Percentiles rank a stretch among this genome's conserved stretches.
phyloP scores from a whole-genome alignment of 2,797 vertebrate genomes.

The Argyrosomus regius region DNA sequence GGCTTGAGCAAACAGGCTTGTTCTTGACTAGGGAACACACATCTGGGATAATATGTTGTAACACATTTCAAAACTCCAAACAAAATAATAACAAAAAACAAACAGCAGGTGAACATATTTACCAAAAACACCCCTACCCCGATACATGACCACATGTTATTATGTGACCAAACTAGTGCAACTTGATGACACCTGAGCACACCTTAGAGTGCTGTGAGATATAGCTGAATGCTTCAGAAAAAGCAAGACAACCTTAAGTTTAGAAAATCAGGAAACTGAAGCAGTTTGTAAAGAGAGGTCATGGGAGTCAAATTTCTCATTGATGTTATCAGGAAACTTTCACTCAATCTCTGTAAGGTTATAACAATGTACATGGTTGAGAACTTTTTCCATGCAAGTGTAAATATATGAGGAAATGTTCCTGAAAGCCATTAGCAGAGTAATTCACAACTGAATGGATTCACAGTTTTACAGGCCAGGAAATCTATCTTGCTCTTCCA shows the following conservation, averaged over 20 bases:
- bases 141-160: neutral
- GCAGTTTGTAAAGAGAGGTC: neutral
- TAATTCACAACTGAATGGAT: constrained; percentile 50
- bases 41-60: too few species aligned
- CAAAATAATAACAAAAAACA: neutral
- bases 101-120: neutral
- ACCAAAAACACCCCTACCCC: neutral
- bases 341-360: neutral
- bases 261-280: neutral
- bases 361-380: neutral
- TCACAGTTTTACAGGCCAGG: constrained; percentile 32
- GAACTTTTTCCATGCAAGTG: neutral
- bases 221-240: neutral
- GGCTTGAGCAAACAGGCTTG: neutral
- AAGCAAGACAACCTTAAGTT: neutral
- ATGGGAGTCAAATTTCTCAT: neutral
- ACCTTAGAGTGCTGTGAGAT: neutral
- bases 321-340: neutral
- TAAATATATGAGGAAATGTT: constrained; percentile 36
- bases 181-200: neutral
- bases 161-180: neutral
- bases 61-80: neutral
- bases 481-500: constrained; percentile 31
- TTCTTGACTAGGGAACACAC: neutral
- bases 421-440: constrained; percentile 35